Conservation (phyloP, 2,888 invertebrate genomes). For the Endomychus coccineus region DNA sequence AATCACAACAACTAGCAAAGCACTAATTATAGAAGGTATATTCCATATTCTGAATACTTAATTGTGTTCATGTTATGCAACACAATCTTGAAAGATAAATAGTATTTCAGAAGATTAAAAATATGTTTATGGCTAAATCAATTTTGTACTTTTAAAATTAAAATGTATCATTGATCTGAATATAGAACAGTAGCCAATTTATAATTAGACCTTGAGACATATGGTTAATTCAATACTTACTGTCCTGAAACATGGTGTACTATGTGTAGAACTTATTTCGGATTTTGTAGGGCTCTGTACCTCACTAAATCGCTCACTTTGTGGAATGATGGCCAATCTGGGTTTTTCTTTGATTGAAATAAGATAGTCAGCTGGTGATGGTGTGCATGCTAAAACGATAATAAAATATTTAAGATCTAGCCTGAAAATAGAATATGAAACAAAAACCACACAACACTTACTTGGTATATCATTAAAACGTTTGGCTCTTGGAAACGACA, state of each 20-base stretch:
- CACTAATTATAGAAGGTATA: too few species aligned
- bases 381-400: constrained; percentile 41
- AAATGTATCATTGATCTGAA: too few species aligned
- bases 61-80: too few species aligned
- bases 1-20: too few species aligned
- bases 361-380: constrained; percentile 49
- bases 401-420: constrained; percentile 6
- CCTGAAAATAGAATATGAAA: constrained; percentile 5
- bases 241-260: constrained; percentile 38
- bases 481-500: constrained; percentile 53
- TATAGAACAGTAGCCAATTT: neutral
- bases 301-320: constrained; percentile 40
- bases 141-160: too few species aligned
- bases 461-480: constrained; percentile 50
- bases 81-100: too few species aligned
- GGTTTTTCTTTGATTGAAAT: constrained; percentile 42
- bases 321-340: constrained; percentile 39
- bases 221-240: constrained; percentile 37
- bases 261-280: constrained; percentile 25
- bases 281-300: constrained; percentile 36
- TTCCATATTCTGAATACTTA: too few species aligned
- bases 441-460: constrained; percentile 39
- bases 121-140: too few species aligned
- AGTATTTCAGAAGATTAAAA: too few species aligned
- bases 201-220: too few species aligned